Evolutionary conservation across 2,113 vertebrate species (phyloP).

Genomic region (Chroicocephalus ridibundus): DNA sequence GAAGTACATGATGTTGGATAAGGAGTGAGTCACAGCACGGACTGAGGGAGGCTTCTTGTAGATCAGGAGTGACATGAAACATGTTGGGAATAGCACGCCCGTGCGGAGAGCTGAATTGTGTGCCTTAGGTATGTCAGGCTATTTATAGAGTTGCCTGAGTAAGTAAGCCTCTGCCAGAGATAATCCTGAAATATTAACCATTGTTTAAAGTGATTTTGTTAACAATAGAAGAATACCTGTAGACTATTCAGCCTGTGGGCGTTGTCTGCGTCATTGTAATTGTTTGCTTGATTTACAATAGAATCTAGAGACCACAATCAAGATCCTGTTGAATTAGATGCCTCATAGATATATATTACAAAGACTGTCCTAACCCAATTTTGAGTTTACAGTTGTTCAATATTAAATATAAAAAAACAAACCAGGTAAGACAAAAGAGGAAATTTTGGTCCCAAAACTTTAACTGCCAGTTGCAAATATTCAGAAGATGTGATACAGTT

Average conservation of each 20-base stretch:
- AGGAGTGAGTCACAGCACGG: neutral
- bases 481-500: neutral
- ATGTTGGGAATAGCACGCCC: neutral
- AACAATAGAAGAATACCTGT: conserved; percentile 34
- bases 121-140: neutral
- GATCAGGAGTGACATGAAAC: neutral
- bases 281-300: conserved; percentile 17
- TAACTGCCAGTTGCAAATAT: neutral
- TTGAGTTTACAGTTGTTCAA: neutral
- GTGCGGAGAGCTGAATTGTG: neutral
- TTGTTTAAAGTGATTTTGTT: conserved; percentile 27
- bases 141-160: neutral
- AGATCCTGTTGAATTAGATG: conserved; percentile 18
- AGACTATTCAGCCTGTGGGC: neutral
- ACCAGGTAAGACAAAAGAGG: neutral
- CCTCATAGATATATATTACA: neutral
- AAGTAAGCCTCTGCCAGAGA: neutral
- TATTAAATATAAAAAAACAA: neutral
- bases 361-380: neutral
- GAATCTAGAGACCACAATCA: neutral
- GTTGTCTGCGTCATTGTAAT: neutral
- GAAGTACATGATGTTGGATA: neutral
- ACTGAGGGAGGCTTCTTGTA: neutral
- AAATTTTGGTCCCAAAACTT: neutral
- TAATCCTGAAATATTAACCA: conserved; percentile 5